Evolutionary conservation across 2,113 vertebrate genomes (phyloP).

Genomic region (Nothoprocta pentlandii): DNA sequence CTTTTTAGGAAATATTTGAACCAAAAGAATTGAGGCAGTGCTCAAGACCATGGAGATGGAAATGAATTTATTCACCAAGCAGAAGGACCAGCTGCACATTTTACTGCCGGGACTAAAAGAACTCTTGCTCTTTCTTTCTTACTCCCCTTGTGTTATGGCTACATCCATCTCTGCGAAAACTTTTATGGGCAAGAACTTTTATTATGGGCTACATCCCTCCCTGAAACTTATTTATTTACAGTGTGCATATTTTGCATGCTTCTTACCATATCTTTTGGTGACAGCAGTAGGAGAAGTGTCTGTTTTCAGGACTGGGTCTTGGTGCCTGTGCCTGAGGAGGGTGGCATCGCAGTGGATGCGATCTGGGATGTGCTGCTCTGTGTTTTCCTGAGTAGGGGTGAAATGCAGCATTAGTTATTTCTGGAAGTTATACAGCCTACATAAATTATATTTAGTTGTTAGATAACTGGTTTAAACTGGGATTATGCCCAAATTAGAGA

Average conservation of each 20-base stretch:
- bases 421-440: conserved; percentile 21
- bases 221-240: neutral
- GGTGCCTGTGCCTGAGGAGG: neutral
- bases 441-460: conserved; percentile 57
- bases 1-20: conserved; percentile 45
- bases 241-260: neutral
- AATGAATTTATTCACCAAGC: neutral
- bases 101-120: neutral
- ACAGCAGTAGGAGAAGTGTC: neutral
- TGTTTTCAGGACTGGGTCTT: neutral
- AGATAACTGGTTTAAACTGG: conserved; percentile 65
- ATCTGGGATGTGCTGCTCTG: neutral
- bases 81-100: neutral
- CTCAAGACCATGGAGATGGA: neutral
- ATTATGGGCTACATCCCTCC: too few species aligned
- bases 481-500: conserved; percentile 66
- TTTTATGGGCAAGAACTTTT: neutral
- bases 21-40: neutral
- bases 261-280: neutral
- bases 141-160: neutral
- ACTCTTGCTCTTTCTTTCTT: neutral
- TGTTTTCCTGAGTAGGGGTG: neutral
- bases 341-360: neutral
- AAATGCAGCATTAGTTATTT: conserved; percentile 45
- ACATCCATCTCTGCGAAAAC: neutral